Evolutionary conservation across 2,113 vertebrate genomes (phyloP), one percentile per base, ranked within the genome.

Genomic region (Notiomystis cincta): DNA sequence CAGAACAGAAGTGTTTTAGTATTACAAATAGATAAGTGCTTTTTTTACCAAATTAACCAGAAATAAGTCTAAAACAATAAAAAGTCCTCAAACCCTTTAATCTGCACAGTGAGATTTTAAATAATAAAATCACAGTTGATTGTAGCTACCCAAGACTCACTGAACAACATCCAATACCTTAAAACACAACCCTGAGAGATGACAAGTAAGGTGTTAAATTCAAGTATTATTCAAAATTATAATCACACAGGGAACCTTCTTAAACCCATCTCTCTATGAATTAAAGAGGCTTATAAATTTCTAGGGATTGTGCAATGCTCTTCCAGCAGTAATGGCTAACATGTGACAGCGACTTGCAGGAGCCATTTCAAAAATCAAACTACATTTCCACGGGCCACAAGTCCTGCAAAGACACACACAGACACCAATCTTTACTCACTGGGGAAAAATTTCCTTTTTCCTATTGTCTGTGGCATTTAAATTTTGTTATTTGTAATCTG

Each of bases 261-360:
- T n/a, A 92, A 93, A 65, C 47, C 56, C 80, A 70, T 67, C 80
- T 77, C 86, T 90, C 80, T 47, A 48, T 44, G 86, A 97, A 92
- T 83, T 92, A 90, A 90, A 95, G 89, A 92, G 82, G 82, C 64
- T 96, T 89, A 95, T 45, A 89, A 42, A 93, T 93, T 70, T 62
- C 89, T 24, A 47, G 61, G 58, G 47, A 70, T 80, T 92, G 50
- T 89, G 72, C 82, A 90, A 40, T 40, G 82, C 56, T 66, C 7
- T 30, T 58, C 56, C 65, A 89, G 60, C 81, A 87, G 60, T 33
- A 57, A 89, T 38, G 86, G 84, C 87, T 78, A 75, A 64, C 40
- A 37, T 9, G 42, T 82, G 92, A 82, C 91, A 83, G 71, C 2
- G 15, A 64, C 87, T 90, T 58, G 87, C 69, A 81, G 80, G 23